phyloP scores from a whole-genome alignment of 2,113 vertebrate species.

The Prunella fulvescens region DNA sequence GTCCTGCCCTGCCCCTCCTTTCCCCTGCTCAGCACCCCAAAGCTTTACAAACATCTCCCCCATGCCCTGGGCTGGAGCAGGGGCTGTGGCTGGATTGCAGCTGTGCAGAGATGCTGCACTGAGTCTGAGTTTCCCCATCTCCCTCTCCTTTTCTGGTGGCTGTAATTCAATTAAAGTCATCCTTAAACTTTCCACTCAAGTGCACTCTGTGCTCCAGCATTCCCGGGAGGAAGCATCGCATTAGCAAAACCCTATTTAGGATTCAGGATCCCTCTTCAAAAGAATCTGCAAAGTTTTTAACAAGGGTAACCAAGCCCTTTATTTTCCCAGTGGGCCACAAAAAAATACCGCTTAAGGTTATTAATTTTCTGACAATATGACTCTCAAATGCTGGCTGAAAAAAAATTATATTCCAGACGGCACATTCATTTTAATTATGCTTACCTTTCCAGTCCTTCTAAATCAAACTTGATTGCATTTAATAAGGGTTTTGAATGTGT shows the following conservation, averaged over 20 bases:
- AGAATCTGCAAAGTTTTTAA: background rate
- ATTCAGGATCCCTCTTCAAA: background rate
- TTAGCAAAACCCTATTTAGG: background rate
- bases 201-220: background rate
- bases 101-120: fast-evolving
- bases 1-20: background rate
- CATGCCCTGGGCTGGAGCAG: fast-evolving
- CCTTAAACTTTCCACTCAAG: background rate
- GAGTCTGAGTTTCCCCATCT: fast-evolving
- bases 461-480: conserved; percentile 71
- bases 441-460: conserved; percentile 61
- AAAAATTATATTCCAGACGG: conserved; percentile 50
- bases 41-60: fast-evolving
- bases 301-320: background rate
- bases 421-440: conserved; percentile 60
- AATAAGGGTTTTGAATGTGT: conserved; percentile 59
- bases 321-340: conserved; percentile 15
- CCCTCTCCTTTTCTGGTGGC: background rate
- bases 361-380: conserved; percentile 60
- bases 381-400: conserved; percentile 9
- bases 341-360: background rate
- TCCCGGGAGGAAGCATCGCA: background rate
- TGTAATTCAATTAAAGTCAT: background rate
- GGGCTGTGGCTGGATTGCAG: fast-evolving
- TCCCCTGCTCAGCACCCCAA: fast-evolving